Evolutionary conservation across 2,797 vertebrate genomes (phyloP).

Genomic region (Poecilia velifera): DNA sequence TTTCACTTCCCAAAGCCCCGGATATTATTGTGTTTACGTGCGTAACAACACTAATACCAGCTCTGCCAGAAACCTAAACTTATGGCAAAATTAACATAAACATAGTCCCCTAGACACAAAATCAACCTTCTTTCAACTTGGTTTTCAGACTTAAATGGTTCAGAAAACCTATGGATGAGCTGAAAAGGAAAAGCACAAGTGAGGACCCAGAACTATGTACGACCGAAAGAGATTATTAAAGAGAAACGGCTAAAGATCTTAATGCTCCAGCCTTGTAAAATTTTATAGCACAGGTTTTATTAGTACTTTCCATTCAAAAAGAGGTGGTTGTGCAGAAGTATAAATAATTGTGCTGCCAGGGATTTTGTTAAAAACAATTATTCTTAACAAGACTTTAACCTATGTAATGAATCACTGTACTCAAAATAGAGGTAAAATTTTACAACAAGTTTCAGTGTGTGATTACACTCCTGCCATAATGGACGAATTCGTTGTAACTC

Average conservation of each 20-base stretch:
- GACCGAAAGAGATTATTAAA: neutral
- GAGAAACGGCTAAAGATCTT: neutral
- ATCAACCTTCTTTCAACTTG: neutral
- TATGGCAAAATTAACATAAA: neutral
- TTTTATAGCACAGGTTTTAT: neutral
- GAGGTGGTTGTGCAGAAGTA: neutral
- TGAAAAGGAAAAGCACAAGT: neutral
- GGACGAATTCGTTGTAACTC: neutral
- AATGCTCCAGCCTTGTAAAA: neutral
- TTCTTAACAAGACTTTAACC: neutral
- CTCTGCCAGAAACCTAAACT: neutral
- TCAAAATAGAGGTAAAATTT: neutral
- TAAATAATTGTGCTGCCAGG: neutral
- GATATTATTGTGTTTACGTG: neutral
- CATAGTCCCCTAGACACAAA: neutral
- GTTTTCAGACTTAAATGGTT: neutral
- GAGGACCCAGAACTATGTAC: neutral
- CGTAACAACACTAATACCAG: neutral
- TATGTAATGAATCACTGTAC: neutral
- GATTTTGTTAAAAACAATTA: slow-evolving; percentile 5
- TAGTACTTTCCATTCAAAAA: neutral
- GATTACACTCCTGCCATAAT: neutral
- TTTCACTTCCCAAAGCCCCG: neutral
- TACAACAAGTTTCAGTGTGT: neutral
- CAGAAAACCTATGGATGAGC: neutral